Evolutionary conservation across 2,888 invertebrate genomes (phyloP), one percentile per base, ranked within the genome.

Genomic region (Pseudococcus jackbeardsleyi): DNA sequence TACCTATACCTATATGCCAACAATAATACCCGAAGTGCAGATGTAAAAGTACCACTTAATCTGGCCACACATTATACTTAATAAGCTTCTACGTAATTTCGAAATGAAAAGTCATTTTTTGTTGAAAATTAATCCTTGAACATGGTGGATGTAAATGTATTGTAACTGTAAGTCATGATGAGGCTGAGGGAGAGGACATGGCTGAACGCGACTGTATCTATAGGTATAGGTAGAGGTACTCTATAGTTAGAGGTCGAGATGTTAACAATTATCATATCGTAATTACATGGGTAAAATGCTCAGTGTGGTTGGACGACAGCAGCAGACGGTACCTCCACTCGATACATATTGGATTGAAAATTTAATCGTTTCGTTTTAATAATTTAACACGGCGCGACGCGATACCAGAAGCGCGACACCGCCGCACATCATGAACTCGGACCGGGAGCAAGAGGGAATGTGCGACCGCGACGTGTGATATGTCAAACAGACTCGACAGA

Each of bases 311-410:
- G 15, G 50, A 50, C 50, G 50, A 50, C 5, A 33, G 1, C 26
- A 33, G 26, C 26, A 33, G 17, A 17, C 50, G 17, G 12, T 12
- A 2, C n/a, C n/a, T n/a, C n/a, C n/a, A 50, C 22, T 64, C 64
- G 64, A 64, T 64, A 64, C 64, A 64, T 64, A 50, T 17, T 5
- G 64, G 22, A 64, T 64, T 64, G 64, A 19, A 64, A 64, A 64
- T 64, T 64, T 64, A 64, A 64, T 64, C 64, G 64, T 64, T 64
- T 64, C 64, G 64, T 64, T 64, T 64, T 22, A 64, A 64, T 64
- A 64, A 64, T 64, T 64, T 64, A 64, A 64, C 64, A 22, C 50
- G 50, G 1, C 12, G 46, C 0, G 17, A 17, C 50, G 64, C 64
- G 64, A 12, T 64, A 64, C 64, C 22, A 7, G 22, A 64, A 19